Conservation (phyloP, 2,797 vertebrate species). For the Coccyzus lansbergi region DNA sequence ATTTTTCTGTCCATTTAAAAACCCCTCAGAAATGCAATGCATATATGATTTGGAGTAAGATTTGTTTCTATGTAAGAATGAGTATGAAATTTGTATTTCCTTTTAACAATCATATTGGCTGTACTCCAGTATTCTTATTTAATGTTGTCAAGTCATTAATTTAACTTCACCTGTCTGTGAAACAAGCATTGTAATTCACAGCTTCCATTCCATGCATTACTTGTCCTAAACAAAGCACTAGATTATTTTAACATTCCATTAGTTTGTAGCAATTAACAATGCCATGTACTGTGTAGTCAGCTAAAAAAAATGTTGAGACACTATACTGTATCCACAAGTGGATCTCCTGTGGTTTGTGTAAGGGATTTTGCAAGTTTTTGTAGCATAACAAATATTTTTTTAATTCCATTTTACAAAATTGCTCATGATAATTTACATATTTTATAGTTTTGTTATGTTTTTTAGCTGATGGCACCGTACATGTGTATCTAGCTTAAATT, state of each 20-base stretch:
- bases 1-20: constrained; percentile 23
- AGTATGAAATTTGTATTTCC: constrained; percentile 48
- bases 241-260: constrained; percentile 80
- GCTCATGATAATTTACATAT: background rate
- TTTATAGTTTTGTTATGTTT: constrained; percentile 9
- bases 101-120: constrained; percentile 40
- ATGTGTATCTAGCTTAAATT: constrained; percentile 54
- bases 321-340: background rate
- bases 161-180: constrained; percentile 68
- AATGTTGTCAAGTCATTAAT: constrained; percentile 62
- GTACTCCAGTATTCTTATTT: constrained; percentile 60
- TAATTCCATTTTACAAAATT: background rate
- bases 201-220: constrained; percentile 79
- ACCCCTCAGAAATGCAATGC: background rate
- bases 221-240: constrained; percentile 74
- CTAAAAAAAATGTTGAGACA: constrained; percentile 56
- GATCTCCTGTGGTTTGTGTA: constrained; percentile 6
- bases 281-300: constrained; percentile 68
- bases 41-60: background rate
- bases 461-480: constrained; percentile 59
- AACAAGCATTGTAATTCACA: constrained; percentile 78
- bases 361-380: background rate
- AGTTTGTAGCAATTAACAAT: constrained; percentile 81
- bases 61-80: background rate
- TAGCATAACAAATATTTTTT: background rate